Conservation (phyloP, 2,113 vertebrate genomes). For the Gopherus flavomarginatus region DNA sequence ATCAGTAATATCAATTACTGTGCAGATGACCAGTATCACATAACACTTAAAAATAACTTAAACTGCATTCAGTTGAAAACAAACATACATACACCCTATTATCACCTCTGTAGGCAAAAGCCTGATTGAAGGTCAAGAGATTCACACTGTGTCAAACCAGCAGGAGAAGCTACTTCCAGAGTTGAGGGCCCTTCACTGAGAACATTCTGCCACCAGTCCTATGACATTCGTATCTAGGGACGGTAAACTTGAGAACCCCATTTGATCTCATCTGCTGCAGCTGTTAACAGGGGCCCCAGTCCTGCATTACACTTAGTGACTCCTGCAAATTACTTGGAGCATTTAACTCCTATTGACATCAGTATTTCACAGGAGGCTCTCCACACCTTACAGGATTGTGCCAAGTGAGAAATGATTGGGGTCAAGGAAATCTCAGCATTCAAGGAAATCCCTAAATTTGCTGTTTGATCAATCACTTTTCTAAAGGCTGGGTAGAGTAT, state of each 20-base stretch:
- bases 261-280: neutral
- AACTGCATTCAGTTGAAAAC: neutral
- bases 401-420: neutral
- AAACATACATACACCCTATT: neutral
- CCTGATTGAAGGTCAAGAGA: neutral
- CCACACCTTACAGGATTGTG: neutral
- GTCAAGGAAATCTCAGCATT: neutral
- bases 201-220: neutral
- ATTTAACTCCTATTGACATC: neutral
- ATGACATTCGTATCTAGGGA: neutral
- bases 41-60: neutral
- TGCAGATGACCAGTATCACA: neutral
- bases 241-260: neutral
- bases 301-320: neutral
- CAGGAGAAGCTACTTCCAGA: constrained; percentile 66
- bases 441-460: neutral
- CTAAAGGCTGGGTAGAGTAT: neutral
- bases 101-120: neutral
- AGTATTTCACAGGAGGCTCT: constrained; percentile 21
- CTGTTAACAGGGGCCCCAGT: constrained; percentile 1
- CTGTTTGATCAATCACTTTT: neutral
- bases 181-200: neutral
- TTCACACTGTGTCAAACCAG: constrained; percentile 3
- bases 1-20: neutral
- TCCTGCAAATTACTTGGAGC: neutral